Percentiles rank a stretch among this genome's conserved stretches.
These are phyloP conservation scores for Epizoanthus ramosus DNA, from an alignment of 92 coral and sea anemone genomes.

Conservation along the genomic window DNA sequence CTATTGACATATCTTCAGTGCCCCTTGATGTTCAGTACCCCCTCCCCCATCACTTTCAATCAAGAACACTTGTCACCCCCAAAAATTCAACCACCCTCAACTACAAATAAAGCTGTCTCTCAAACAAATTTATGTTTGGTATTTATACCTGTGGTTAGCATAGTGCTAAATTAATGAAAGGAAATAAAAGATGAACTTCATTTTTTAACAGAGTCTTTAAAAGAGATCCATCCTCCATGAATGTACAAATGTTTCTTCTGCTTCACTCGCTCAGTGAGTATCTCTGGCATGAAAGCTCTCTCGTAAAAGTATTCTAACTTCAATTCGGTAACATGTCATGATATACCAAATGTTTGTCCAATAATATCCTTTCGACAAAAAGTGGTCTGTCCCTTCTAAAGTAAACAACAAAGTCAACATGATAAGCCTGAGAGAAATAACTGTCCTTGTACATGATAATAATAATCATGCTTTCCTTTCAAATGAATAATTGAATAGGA, in stretches of 20 bases:
- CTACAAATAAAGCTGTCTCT: too few species aligned
- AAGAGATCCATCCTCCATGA: slow-evolving; percentile 37
- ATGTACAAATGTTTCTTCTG: slow-evolving; percentile 10
- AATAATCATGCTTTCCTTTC: slow-evolving; percentile 21
- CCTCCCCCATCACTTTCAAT: too few species aligned
- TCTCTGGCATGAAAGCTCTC: slow-evolving; percentile 27
- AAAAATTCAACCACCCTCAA: too few species aligned
- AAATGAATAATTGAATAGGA: slow-evolving; percentile 10
- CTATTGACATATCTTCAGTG: too few species aligned
- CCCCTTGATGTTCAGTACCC: too few species aligned
- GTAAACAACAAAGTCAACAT: slow-evolving; percentile 14
- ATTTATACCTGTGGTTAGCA: too few species aligned
- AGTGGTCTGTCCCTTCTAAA: slow-evolving; percentile 20
- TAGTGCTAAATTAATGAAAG: too few species aligned
- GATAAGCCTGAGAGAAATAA: not conserved
- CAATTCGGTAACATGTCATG: slow-evolving; percentile 5
- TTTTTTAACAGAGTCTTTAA: slow-evolving; percentile 26
- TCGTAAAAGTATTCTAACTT: too few species aligned
- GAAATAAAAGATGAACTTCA: too few species aligned
- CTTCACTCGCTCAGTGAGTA: slow-evolving; percentile 31
- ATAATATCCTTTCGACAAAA: slow-evolving; percentile 27
- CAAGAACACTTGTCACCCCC: too few species aligned
- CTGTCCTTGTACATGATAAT: slow-evolving; percentile 26
- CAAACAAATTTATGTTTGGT: too few species aligned
- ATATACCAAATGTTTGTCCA: slow-evolving; percentile 17